phyloP scores from a whole-genome alignment of 2,797 vertebrate genomes.

The Cephalopachus bancanus region DNA sequence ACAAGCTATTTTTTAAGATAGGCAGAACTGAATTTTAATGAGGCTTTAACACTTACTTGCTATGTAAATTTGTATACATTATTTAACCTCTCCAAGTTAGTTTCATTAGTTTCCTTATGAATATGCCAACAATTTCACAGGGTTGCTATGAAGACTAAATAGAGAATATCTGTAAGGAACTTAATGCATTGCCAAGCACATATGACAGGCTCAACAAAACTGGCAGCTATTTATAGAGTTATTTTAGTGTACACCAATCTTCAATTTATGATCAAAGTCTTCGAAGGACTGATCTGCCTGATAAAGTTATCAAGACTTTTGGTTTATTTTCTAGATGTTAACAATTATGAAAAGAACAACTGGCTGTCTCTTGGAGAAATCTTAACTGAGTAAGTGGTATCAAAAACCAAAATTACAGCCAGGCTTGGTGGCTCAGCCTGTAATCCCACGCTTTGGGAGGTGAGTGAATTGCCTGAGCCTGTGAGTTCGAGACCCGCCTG shows the following conservation, averaged over 20 bases:
- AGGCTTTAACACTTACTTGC: neutral
- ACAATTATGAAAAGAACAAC: slow-evolving; percentile 7
- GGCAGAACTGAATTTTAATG: neutral
- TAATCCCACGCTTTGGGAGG: too few species aligned
- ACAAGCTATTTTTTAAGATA: neutral
- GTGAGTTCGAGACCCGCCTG: too few species aligned
- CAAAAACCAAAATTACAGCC: neutral
- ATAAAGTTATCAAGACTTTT: slow-evolving; percentile 43
- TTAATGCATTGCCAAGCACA: neutral
- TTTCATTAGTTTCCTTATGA: neutral
- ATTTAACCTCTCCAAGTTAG: neutral
- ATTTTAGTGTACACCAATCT: neutral
- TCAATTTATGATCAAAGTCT: neutral
- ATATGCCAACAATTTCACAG: neutral
- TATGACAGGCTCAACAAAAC: neutral
- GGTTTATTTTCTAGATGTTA: slow-evolving; percentile 18
- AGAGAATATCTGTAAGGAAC: neutral
- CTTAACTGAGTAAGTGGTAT: neutral
- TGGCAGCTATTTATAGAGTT: neutral
- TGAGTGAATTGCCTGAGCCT: too few species aligned
- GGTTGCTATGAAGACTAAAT: neutral
- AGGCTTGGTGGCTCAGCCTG: too few species aligned
- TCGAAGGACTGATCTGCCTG: neutral
- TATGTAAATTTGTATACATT: neutral
- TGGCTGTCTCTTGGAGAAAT: neutral